These are phyloP conservation scores for Glaucopsyche alexis DNA, from an alignment of 2,888 invertebrate species.

Conservation along the genomic window DNA sequence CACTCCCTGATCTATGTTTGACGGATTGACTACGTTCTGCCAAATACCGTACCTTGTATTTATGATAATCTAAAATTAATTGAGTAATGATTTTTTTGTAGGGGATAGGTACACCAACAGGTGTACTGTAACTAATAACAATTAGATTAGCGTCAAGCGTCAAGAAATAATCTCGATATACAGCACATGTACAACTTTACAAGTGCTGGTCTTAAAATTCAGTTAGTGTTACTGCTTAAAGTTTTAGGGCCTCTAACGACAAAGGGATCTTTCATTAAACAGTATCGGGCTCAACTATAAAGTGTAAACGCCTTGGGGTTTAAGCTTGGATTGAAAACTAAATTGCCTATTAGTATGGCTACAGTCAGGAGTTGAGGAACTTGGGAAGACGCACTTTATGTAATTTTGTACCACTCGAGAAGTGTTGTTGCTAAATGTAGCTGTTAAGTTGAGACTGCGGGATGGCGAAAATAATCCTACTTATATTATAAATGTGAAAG, in stretches of 20 bases:
- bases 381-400: slow-evolving; percentile 21
- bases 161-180: slow-evolving; percentile 15
- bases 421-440: neutral
- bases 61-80: neutral
- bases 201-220: slow-evolving; percentile 32
- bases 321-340: slow-evolving; percentile 36
- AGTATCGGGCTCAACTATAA: slow-evolving; percentile 32
- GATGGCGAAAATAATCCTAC: too few species aligned
- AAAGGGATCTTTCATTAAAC: slow-evolving; percentile 38
- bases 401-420: neutral
- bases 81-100: neutral
- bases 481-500: too few species aligned
- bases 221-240: slow-evolving; percentile 33
- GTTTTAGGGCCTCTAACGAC: slow-evolving; percentile 38
- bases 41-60: too few species aligned
- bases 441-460: too few species aligned
- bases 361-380: slow-evolving; percentile 23
- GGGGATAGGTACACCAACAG: neutral
- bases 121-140: too few species aligned
- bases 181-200: slow-evolving; percentile 24
- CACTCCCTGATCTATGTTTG: too few species aligned
- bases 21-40: too few species aligned
- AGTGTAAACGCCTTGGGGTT: slow-evolving; percentile 35
- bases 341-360: slow-evolving; percentile 37
- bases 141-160: neutral